phyloP scores from a whole-genome alignment of 2,888 invertebrate genomes.

The Ligdia adustata region DNA sequence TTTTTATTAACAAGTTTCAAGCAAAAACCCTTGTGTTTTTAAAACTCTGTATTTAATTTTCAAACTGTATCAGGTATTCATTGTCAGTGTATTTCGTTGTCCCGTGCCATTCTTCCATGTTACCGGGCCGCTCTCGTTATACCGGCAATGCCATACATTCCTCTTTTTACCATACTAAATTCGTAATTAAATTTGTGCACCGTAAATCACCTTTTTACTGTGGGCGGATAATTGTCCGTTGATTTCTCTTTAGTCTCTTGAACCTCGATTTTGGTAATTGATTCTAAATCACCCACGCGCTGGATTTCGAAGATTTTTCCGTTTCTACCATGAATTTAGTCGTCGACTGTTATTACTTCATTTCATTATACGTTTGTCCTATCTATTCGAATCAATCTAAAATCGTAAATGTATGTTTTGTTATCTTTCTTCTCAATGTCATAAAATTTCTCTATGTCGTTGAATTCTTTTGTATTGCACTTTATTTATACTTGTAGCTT shows the following conservation, averaged over 20 bases:
- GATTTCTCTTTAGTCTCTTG: conserved; percentile 37
- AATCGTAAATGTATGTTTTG: background rate
- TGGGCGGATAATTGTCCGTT: conserved; percentile 39
- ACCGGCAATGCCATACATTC: conserved; percentile 20
- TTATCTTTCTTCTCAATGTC: no score
- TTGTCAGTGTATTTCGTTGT: background rate
- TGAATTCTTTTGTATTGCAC: no score
- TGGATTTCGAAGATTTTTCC: conserved; percentile 24
- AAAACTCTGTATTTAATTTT: no score
- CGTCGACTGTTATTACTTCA: conserved; percentile 15
- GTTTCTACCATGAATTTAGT: conserved; percentile 17
- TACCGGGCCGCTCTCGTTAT: conserved; percentile 38
- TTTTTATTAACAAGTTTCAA: no score
- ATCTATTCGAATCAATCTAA: background rate
- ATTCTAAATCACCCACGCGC: conserved; percentile 33
- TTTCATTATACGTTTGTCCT: conserved; percentile 7
- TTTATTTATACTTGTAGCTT: no score
- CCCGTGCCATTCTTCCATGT: conserved; percentile 40
- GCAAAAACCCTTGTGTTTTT: no score
- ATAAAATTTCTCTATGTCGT: no score
- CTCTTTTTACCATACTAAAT: conserved; percentile 31
- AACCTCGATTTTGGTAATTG: conserved; percentile 37
- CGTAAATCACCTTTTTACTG: conserved; percentile 36
- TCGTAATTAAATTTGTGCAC: conserved; percentile 36
- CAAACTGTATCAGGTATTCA: no score